Evolutionary conservation across 1,140 invertebrate species (phyloP), one percentile per base, ranked within the genome.

Genomic region (Ceratosolen solmsi): DNA sequence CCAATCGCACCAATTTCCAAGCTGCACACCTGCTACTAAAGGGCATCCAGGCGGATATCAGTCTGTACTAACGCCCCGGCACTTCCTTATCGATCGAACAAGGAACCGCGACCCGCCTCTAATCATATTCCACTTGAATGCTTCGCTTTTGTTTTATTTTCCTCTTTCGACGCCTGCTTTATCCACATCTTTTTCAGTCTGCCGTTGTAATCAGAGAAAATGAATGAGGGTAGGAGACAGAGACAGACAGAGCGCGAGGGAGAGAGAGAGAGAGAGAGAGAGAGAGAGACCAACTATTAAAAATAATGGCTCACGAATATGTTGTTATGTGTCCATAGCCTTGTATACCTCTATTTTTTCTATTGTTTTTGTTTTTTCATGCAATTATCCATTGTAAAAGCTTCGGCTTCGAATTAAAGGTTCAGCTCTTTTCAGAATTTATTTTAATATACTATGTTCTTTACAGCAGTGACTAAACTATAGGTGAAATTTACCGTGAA

Each of bases 261-360:
- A 76, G 30, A 46, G 38, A 27, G 0, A 56, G 73, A 56, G 73
- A 46, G 41, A 46, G 13, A 7, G 41, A 5, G 41, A 5, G 41
- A 46, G 41, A 5, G 41, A 46, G 5, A 46, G 41, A 46, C 41
- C 41, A 46, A 54, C 80, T 81, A 81, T 81, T 76, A 81, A 76
- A 81, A 81, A 75, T 81, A 81, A 81, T 81, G 73, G 46, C 49
- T 75, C 25, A 65, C 36, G 30, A 74, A 80, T 80, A 72, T 79
- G 38, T 72, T 68, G 38, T 79, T 79, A 72, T 54, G 15, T 36
- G 20, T 30, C 17, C 2, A 22, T n/a, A 68, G 27, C 2, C 1
- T n/a, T 38, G 8, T 68, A 13, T 33, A 11, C 22, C 0, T 68
- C 0, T 1, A 38, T n/a, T 1, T 38, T 68, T 38, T n/a, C n/a